Percentiles rank a stretch among this genome's conserved stretches.
Evolutionary conservation across 1,140 invertebrate species (phyloP).

Genomic region (Rhopalosiphum maidis): DNA sequence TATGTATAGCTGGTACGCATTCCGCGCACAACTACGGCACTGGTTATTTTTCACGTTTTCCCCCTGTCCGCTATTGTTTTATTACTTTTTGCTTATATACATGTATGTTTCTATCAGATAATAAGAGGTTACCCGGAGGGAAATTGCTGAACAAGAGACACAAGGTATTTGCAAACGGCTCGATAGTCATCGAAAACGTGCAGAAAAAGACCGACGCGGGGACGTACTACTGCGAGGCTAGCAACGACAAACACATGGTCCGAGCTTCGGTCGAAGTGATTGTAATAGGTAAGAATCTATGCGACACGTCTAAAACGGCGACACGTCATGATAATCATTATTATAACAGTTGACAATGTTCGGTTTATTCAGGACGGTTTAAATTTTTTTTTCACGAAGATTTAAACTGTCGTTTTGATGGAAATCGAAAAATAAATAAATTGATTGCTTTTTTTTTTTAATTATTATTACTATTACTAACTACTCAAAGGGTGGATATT

Average conservation of each 20-base stretch:
- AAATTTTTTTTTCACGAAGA: not conserved
- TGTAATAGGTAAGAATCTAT: constrained; percentile 66
- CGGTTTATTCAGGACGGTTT: not conserved
- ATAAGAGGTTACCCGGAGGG: constrained; percentile 39
- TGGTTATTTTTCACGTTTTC: not conserved
- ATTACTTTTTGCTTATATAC: not conserved
- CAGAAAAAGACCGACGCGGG: constrained; percentile 67
- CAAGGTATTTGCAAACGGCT: constrained; percentile 61
- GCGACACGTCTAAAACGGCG: not conserved
- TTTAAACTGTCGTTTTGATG: not conserved
- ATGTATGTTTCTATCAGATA: not conserved
- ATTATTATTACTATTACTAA: not conserved
- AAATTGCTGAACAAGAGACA: constrained; percentile 38
- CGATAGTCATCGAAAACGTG: constrained; percentile 60
- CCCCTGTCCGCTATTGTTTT: not conserved
- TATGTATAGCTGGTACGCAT: not conserved
- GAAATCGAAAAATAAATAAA: not conserved
- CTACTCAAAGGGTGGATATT: not conserved
- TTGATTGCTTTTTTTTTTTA: not conserved
- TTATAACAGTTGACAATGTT: not conserved
- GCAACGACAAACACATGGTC: constrained; percentile 69
- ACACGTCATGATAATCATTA: not conserved
- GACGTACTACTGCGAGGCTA: constrained; percentile 67
- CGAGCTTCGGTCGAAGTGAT: constrained; percentile 67
- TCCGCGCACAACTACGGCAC: not conserved